Base-by-base conservation (phyloP, 2,888 invertebrate species). In the Pardosa pseudoannulata region DNA sequence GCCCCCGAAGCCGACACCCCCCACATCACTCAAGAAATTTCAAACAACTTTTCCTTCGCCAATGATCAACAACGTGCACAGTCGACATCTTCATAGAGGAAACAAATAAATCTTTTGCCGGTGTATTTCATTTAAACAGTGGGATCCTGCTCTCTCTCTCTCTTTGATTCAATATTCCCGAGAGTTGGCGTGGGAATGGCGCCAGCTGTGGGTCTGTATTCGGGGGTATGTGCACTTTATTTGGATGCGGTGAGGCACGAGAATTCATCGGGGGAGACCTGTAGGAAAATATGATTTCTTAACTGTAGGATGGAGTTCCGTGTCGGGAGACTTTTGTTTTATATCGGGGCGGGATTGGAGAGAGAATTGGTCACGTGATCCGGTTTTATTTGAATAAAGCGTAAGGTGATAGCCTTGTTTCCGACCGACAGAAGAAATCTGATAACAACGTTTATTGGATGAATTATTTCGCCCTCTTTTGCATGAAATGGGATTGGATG, bases 91-190 rank as follows among this genome's bases (percentile, higher is more conserved):
- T 56, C 16, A 23, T 56, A 56, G n/a, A 56, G 56, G 23, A 56
- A 23, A 56, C 16, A 23, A 56, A 56, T 56, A 56, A 56, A 56
- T 56, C 19, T 23, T n/a, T 23, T 56, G 23, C 56, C 56, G 19
- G 56, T 56, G 56, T 23, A 56, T 56, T 56, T 56, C 56, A 56
- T 23, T 56, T 56, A 7, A 56, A 23, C 56, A 56, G 56, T n/a
- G 23, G 5, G 56, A 56, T 46, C 46, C 16, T 16, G 9, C 46
- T 16, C 46, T 11, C 36, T 36, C 36, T 11, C 82, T 82, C 72
- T 78, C 68, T 50, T 36, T 70, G 64, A 83, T 83, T 83, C 83
- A 83, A 83, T 83, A 78, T 83, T 78, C 83, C 46, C 31, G 31
- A 50, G 65, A 72, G 83, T 71, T 65, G 64, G 39, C 76, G 72